Base-by-base conservation (phyloP, 2,888 invertebrate species). In the Eulithis prunata region DNA sequence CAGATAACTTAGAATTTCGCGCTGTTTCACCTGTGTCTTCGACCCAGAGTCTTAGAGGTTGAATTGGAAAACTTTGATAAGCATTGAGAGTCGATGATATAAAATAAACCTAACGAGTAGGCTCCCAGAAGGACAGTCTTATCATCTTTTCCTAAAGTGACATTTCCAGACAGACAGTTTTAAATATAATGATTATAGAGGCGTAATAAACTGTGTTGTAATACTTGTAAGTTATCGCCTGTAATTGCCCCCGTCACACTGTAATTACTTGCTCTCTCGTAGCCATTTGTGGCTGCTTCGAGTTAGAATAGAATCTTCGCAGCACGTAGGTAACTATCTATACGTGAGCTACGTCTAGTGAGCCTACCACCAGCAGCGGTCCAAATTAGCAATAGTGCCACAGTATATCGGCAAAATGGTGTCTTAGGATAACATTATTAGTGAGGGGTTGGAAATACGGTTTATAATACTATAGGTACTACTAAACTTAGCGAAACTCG, bases 181-280 rank as follows among this genome's bases (percentile, higher is more conserved):
- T 47, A 32, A 55, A 49, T 56, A 58, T 49, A 66, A 38, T 52
- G 56, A 54, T 61, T 56, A 62, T 63, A 65, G 58, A 65, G 57
- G 66, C 69, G 73, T 73, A 74, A 75, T 74, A 75, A 68, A 55
- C 60, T 60, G 64, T 75, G 73, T 72, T 71, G 75, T 76, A 76
- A 75, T 68, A 74, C 71, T 72, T 70, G 72, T 72, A 74, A 75
- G 71, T 75, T 71, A 72, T 71, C 70, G 70, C 66, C 68, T 68
- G 70, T 74, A 74, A 76, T 75, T 73, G 71, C 69, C 74, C 61
- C 74, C 71, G 74, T 75, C 71, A 71, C 70, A 68, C 69, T 68
- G 71, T 73, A 64, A 71, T 72, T 70, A 74, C 66, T 70, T 70
- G 68, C 65, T 62, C 60, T 66, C 70, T 71, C 71, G 60, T 21